Evolutionary conservation across 2,797 vertebrate genomes (phyloP).

Genomic region (Pseudotriccus pelzelni): DNA sequence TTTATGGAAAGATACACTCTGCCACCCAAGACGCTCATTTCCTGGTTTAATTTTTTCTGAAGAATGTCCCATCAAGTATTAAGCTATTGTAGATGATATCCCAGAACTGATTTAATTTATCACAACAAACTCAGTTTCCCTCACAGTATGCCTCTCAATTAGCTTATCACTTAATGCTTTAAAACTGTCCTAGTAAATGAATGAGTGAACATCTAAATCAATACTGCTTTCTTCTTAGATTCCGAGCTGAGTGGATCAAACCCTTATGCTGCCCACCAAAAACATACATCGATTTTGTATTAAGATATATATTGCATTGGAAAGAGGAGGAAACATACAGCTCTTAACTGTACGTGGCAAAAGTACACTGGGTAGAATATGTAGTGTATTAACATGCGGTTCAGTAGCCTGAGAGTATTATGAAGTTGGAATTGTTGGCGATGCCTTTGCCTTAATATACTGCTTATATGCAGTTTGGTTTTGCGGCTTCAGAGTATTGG

Average conservation of each 20-base stretch:
- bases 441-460: not conserved
- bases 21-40: not conserved
- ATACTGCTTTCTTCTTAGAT: not conserved
- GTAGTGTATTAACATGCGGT: constrained; percentile 33
- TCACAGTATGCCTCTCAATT: not conserved
- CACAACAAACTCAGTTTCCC: constrained; percentile 23
- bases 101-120: constrained; percentile 30
- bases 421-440: not conserved
- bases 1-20: not conserved
- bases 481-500: not conserved
- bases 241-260: constrained; percentile 21
- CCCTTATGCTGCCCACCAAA: not conserved
- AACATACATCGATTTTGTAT: constrained; percentile 28
- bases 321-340: not conserved
- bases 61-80: not conserved
- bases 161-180: constrained; percentile 40
- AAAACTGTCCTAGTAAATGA: constrained; percentile 39
- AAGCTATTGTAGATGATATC: not conserved
- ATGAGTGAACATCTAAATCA: constrained; percentile 46
- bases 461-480: not conserved
- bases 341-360: not conserved
- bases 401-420: not conserved
- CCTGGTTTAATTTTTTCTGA: not conserved
- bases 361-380: not conserved
- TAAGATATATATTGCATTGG: constrained; percentile 11